A percentile compares a stretch with the other conserved stretches of the same genome.
These are phyloP conservation scores for Troides oblongomaculatus DNA, from an alignment of 2,888 invertebrate species.

Conservation along the genomic window DNA sequence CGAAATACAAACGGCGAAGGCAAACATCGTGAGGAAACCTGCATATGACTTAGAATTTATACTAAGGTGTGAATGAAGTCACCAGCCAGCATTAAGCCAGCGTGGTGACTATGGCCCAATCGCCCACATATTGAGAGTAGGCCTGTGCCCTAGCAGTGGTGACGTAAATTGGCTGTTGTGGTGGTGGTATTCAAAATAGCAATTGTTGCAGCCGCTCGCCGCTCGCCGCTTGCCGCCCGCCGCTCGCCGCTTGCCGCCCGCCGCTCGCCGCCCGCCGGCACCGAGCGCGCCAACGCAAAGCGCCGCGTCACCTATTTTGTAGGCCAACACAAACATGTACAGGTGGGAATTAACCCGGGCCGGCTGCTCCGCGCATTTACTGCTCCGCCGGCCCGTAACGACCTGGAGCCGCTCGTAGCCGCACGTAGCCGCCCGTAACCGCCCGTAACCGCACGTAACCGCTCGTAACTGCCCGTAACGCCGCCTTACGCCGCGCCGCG, in stretches of 20 bases:
- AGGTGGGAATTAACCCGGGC: slow-evolving; percentile 70
- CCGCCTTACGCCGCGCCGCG: slow-evolving; percentile 49
- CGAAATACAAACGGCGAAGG: no score
- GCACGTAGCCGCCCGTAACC: slow-evolving; percentile 28
- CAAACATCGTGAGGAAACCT: no score
- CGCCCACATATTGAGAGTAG: no score
- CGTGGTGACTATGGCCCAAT: no score
- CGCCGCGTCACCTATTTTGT: slow-evolving; percentile 31
- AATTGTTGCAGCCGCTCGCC: not conserved
- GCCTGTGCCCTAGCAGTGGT: no score
- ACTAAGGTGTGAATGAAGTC: no score
- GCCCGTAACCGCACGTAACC: slow-evolving; percentile 52
- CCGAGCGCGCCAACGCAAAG: not conserved
- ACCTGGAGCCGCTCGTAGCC: slow-evolving; percentile 50
- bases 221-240: not conserved
- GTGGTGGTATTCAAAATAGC: not conserved
- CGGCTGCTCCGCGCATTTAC: slow-evolving; percentile 60
- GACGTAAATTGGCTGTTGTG: no score
- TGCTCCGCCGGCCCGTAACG: slow-evolving; percentile 38
- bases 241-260: not conserved
- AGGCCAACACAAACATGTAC: slow-evolving; percentile 49
- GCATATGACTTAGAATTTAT: no score
- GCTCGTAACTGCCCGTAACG: slow-evolving; percentile 50
- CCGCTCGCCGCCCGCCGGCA: no score
- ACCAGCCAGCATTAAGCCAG: no score